Conservation (phyloP, 2,888 invertebrate species). For the Hydraecia micacea region DNA sequence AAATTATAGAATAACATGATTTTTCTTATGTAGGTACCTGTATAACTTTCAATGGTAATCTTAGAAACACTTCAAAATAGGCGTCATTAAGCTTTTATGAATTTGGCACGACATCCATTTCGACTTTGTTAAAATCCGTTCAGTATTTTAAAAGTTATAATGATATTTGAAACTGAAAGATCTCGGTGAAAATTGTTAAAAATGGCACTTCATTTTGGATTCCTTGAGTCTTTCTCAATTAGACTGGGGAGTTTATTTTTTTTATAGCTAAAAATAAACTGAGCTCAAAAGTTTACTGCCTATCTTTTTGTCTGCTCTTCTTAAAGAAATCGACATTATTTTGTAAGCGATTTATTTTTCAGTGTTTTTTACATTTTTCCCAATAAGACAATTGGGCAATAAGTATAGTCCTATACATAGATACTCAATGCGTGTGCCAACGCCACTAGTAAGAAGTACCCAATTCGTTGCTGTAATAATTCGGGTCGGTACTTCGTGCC, state of each 20-base stretch:
- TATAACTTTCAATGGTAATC: not conserved
- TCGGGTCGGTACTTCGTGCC: not conserved
- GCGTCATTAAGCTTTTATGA: conserved; percentile 28
- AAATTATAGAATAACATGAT: not conserved
- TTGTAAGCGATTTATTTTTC: not conserved
- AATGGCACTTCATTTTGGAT: conserved; percentile 33
- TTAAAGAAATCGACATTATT: not conserved
- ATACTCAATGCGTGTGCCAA: not conserved
- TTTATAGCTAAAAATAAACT: conserved; percentile 30
- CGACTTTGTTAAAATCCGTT: conserved; percentile 53
- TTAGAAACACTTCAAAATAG: conserved; percentile 5
- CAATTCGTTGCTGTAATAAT: not conserved
- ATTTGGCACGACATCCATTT: conserved; percentile 33
- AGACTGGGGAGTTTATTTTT: conserved; percentile 28
- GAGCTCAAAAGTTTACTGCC: not conserved
- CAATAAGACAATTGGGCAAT: not conserved
- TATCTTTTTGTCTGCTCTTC: not conserved
- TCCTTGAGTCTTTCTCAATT: conserved; percentile 13
- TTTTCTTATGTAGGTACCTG: not conserved
- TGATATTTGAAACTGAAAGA: conserved; percentile 50
- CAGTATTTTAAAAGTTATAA: conserved; percentile 60
- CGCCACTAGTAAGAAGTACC: not conserved
- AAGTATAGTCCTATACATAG: too few species aligned
- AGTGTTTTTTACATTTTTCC: not conserved
- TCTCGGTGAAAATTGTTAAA: conserved; percentile 43